Conservation (phyloP, 2,888 invertebrate genomes). For the Caenorhabditis japonica region DNA sequence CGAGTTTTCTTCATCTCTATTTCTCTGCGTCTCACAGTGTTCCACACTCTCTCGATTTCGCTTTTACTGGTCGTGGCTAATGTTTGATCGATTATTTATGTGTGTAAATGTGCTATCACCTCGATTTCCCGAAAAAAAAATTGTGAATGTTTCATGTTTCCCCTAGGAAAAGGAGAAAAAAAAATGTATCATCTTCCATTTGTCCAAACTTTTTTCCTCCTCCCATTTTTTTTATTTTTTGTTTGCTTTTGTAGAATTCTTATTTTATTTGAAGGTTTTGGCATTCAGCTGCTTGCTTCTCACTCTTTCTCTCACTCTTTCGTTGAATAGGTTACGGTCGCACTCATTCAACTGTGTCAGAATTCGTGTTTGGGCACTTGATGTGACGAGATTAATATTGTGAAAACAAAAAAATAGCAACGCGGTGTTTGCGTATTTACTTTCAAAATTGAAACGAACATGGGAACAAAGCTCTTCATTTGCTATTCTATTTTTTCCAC, state of each 20-base stretch:
- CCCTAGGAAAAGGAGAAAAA: slow-evolving; percentile 18
- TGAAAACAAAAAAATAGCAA: too few species aligned
- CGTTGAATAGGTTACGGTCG: too few species aligned
- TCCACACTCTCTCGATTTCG: slow-evolving; percentile 22
- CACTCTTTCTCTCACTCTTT: too few species aligned
- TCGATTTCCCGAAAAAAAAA: slow-evolving; percentile 24
- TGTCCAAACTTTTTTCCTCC: neutral
- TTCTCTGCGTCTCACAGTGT: slow-evolving; percentile 17
- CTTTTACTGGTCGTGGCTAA: neutral
- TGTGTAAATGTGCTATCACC: slow-evolving; percentile 34
- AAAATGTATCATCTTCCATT: slow-evolving; percentile 7
- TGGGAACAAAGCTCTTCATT: too few species aligned
- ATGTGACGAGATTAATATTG: too few species aligned
- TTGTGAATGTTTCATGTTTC: slow-evolving; percentile 22
- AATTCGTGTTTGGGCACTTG: too few species aligned
- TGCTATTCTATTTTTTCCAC: too few species aligned
- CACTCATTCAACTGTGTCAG: too few species aligned
- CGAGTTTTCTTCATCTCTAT: slow-evolving; percentile 24
- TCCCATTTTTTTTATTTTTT: neutral
- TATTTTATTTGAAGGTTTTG: neutral
- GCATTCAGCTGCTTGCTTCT: too few species aligned
- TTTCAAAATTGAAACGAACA: too few species aligned
- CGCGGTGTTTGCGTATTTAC: too few species aligned
- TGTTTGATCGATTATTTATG: slow-evolving; percentile 48
- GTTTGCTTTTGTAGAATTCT: neutral